Percentiles rank a stretch among this genome's conserved stretches.
These are phyloP conservation scores for Protobothrops flavoviridis DNA, from an alignment of 2,113 vertebrate species.

Conservation along the genomic window DNA sequence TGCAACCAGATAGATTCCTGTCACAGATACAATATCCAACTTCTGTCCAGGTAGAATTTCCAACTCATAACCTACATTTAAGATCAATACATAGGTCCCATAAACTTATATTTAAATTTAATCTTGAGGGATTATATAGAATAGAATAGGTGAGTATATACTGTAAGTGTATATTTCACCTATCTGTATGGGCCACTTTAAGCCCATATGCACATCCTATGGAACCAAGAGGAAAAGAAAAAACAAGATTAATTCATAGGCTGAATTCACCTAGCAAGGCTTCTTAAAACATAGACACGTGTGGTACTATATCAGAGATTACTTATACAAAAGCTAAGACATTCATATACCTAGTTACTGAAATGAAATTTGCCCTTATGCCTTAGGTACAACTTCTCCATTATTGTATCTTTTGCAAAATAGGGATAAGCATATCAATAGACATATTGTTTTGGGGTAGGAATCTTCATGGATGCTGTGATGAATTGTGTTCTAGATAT, in stretches of 20 bases:
- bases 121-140: not conserved
- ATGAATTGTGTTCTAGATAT: not conserved
- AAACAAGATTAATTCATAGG: not conserved
- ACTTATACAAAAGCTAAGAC: not conserved
- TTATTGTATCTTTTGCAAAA: not conserved
- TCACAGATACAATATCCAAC: constrained; percentile 34
- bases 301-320: not conserved
- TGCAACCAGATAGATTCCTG: not conserved
- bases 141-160: not conserved
- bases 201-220: not conserved
- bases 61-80: constrained; percentile 31
- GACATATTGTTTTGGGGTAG: not conserved
- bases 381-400: not conserved
- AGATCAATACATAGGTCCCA: not conserved
- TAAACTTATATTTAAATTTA: not conserved
- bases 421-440: not conserved
- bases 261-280: not conserved
- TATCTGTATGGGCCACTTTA: not conserved
- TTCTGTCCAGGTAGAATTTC: constrained; percentile 23
- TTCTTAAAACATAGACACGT: not conserved
- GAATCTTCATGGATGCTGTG: not conserved
- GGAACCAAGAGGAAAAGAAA: not conserved
- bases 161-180: not conserved
- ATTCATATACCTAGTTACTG: not conserved
- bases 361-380: not conserved